Base-by-base conservation (phyloP, 2,797 vertebrate genomes). In the Gadopsis bispinosus region DNA sequence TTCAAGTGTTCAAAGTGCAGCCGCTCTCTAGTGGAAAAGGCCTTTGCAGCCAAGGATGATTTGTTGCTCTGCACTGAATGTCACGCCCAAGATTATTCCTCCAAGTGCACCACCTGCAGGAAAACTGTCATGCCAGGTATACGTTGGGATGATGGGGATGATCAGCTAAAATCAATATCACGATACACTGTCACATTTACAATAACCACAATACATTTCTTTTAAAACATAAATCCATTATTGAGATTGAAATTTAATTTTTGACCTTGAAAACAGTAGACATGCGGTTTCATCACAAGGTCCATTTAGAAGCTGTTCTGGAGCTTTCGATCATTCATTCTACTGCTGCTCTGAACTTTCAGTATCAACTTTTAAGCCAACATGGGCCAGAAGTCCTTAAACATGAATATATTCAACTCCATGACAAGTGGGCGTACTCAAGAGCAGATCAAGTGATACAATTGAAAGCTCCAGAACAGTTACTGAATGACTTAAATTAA, bases 61-160 rank as follows among this genome's bases (percentile, higher is more conserved):
- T 89, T 95, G 79, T 87, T 99, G 85, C 95, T 99, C 61, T 99
- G 98, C 81, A 98, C 96, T 0, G 97, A 97, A 64, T 99, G 98
- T 81, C 96, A 97, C 75, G 96, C 98, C 48, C 88, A 96, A 0
- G 97, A 97, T 78, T 97, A 98, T 79, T 99, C 98, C 54, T 98
- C 97, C 70, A 98, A 97, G 88, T 99, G 98, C 83, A 94, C 90
- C 90, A 96, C 96, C 86, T 99, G 98, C 96, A 97, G 96, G 93
- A 97, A 95, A 87, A 96, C 96, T 71, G 91, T 99, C 90, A 98
- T 99, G 97, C 98, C 98, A 79, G 98, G 98, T 99, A 95, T 89
- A 41, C 7, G 2, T 48, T 67, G 29, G 4, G 31, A 71, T 29
- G 35, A 41, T 35, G 35, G 37, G n/a, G 19, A 35, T 26, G 4